Base-by-base conservation (phyloP, 2,113 vertebrate species). In the Pseudorhombus dupliciocellatus region DNA sequence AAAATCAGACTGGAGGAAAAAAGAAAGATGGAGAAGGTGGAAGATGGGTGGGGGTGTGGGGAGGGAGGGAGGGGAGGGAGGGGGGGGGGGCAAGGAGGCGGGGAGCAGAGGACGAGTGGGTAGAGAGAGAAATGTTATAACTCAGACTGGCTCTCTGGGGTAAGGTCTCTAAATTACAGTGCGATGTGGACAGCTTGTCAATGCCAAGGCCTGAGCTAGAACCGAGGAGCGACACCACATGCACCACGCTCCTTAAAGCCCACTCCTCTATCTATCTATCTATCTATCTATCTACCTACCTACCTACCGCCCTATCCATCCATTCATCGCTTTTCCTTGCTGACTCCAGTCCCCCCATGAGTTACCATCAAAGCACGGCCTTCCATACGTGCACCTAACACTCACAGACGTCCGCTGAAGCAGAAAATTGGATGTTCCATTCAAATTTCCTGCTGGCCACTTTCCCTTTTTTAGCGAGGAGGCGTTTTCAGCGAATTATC, bases 111-210 rank as follows among this genome's bases (percentile, higher is more conserved):
- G 66, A 56, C 18, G 70, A 68, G 75, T 52, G 69, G 75, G 79
- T 55, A 55, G 73, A 82, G 66, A 80, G 80, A 80, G 80, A 88
- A 88, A 85, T 81, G 88, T 75, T 87, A 89, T 91, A 93, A 93
- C 86, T 92, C 91, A 89, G 83, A 63, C 30, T 54, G 15, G 75
- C 76, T 89, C 91, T 89, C 89, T 74, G 81, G 77, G 81, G 87
- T 81, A 52, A 83, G 87, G 88, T 85, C 90, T 89, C 75, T 92
- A 92, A 93, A 92, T 93, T 91, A 93, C 87, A 85, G 72, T 84
- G 79, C 64, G 66, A 92, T 91, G 86, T 84, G 83, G 92, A 92
- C 88, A 92, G 93, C 88, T 92, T 91, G 90, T 93, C 92, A 92
- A 92, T 93, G 88, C 52, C 30, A 50, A 80, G 88, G 81, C 76